Evolutionary conservation across 2,888 invertebrate genomes (phyloP), one percentile per base, ranked within the genome.

Genomic region (Cinara cedri): DNA sequence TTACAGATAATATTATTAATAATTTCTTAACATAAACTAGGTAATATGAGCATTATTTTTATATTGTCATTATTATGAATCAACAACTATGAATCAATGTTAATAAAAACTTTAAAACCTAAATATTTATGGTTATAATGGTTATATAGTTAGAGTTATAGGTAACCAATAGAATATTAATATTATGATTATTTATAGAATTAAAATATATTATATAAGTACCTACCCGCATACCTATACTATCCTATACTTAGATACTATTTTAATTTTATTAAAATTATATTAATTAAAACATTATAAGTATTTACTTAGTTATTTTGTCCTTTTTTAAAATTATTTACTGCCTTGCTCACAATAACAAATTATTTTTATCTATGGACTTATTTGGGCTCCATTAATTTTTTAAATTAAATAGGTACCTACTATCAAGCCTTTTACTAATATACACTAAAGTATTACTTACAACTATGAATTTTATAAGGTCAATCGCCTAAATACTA

Each of bases 381-480:
- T 71, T 71, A 0, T 42, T 21, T 70, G 13, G 14, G 24, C 42
- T 19, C n/a, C 44, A 55, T 54, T 42, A 10, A 1, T 13, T 65
- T 8, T 42, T 55, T 44, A 24, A 72, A 72, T 72, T 72, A 60
- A 72, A 72, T 19, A 34, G 6, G 6, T 34, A 72, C 46, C n/a
- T 0, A 71, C 55, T 44, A 55, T 55, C 19, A 55, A 24, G 11
- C 11, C n/a, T n/a, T n/a, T n/a, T n/a, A 42, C 19, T 3, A 1
- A n/a, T 9, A 55, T 11, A 55, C 1, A 55, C 11, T 55, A 19
- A 55, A 16, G n/a, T 6, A 46, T 51, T 46, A 24, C 16, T 9
- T 14, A 24, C 14, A 60, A 26, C 46, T 13, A 60, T 72, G 1
- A n/a, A 44, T 60, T 60, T 19, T 3, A 46, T 60, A 26, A 60